Percentiles rank a stretch among this genome's conserved stretches.
Evolutionary conservation across 2,113 vertebrate genomes (phyloP).

Genomic region (Eolophus roseicapilla): DNA sequence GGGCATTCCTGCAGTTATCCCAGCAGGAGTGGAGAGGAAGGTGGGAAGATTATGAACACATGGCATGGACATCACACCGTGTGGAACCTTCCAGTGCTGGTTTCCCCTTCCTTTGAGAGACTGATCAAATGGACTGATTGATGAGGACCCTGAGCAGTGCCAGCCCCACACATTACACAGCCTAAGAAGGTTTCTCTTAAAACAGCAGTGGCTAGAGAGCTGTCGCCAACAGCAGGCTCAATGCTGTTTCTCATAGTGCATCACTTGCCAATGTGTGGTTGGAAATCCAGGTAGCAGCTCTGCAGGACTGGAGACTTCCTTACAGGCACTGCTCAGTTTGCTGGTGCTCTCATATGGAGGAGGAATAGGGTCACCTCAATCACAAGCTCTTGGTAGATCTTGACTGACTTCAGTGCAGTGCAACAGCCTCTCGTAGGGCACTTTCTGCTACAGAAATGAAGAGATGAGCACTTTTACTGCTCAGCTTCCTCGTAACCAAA

Average conservation of each 20-base stretch:
- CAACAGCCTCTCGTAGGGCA: neutral
- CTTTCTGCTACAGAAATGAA: neutral
- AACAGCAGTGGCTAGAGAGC: neutral
- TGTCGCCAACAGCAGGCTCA: neutral
- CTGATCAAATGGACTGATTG: neutral
- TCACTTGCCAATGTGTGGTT: fast-evolving
- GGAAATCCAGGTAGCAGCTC: neutral
- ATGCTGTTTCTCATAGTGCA: neutral
- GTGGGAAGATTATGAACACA: neutral
- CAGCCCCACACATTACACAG: neutral
- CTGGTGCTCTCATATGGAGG: fast-evolving
- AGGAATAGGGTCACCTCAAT: neutral
- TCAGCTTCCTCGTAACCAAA: neutral
- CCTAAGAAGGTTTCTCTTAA: neutral
- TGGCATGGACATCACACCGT: neutral
- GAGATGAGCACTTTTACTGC: neutral
- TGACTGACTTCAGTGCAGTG: neutral
- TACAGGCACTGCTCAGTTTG: neutral
- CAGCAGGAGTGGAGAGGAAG: neutral
- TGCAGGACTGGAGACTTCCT: neutral
- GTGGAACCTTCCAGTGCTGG: neutral
- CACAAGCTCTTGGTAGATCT: neutral
- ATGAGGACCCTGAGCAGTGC: neutral
- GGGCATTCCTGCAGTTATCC: neutral
- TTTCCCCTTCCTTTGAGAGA: neutral